Conservation (phyloP, 2,888 invertebrate genomes). For the Crematogaster levior region DNA sequence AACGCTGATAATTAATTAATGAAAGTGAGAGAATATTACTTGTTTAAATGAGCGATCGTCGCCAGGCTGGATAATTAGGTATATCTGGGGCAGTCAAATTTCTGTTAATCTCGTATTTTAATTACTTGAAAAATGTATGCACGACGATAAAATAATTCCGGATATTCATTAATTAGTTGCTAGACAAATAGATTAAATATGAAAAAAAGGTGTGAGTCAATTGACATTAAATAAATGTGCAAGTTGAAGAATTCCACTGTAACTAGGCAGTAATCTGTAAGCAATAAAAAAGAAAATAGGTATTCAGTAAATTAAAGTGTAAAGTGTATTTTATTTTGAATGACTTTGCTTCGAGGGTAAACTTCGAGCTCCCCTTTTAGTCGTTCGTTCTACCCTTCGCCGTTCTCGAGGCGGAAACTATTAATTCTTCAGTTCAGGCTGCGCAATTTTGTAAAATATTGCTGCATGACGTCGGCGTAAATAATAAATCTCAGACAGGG, state of each 20-base stretch:
- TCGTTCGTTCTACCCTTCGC: conserved; percentile 8
- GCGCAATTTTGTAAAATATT: conserved; percentile 46
- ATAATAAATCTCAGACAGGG: conserved; percentile 45
- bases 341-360: conserved; percentile 7
- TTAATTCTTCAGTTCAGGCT: conserved; percentile 43
- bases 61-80: conserved; percentile 12
- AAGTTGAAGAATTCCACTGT: background rate
- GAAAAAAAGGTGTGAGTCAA: background rate
- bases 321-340: conserved; percentile 2
- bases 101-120: conserved; percentile 38
- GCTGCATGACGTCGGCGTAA: conserved; percentile 29
- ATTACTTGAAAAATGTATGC: conserved; percentile 34
- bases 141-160: conserved; percentile 32
- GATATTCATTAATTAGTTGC: conserved; percentile 38
- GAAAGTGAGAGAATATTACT: conserved; percentile 47
- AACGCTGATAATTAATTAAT: conserved; percentile 45
- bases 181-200: conserved; percentile 10
- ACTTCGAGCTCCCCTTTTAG: background rate
- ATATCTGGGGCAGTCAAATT: background rate
- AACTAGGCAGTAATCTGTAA: background rate
- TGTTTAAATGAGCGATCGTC: conserved; percentile 26
- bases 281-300: background rate
- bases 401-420: conserved; percentile 21
- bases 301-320: background rate
- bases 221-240: conserved; percentile 7